Base-by-base conservation (phyloP, 2,797 vertebrate species). In the Falco concolor region DNA sequence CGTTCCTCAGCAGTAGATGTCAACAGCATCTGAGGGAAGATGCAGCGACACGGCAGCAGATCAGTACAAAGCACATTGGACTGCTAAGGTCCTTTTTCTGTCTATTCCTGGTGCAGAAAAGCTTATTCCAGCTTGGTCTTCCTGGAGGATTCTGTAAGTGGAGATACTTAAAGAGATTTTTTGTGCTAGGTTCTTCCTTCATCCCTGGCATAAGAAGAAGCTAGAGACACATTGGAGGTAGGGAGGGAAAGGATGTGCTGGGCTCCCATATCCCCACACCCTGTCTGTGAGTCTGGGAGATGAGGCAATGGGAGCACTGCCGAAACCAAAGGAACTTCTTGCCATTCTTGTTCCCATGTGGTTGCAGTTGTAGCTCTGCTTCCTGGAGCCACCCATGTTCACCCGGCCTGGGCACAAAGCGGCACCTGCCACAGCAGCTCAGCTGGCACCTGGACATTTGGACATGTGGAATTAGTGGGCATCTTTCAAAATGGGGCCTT, bases 361-460 rank as follows among this genome's bases (percentile, higher is more conserved):
- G 18, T 30, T 59, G 34, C 32, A 14, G 2, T 13, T 42, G 16
- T 23, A 30, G 36, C 38, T 64, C 32, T 82, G 36, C 20, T 89
- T 8, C 13, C 12, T 0, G 0, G 34, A 64, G 73, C 74, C 50
- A 16, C 18, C 17, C 0, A 0, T 32, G 45, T 32, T 89, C 53
- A 38, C 15, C 22, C 65, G 50, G 57, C 9, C 17, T 22, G 56
- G 61, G 56, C 56, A n/a, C 27, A 56, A 32, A 40, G 42, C 65
- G 80, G 59, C 18, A 16, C 16, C 27, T 24, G 47, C 30, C 1
- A 3, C 79, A 12, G 5, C 21, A 45, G 30, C 32, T 68, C 21
- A 64, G 59, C 32, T 68, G 64, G 10, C 36, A 56, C 19, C 40
- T 54, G 69, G 25, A 19, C 21, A 30, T n/a, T 59, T 21, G 4